phyloP scores from a whole-genome alignment of 2,888 invertebrate genomes.

The Drosophila antonietae region DNA sequence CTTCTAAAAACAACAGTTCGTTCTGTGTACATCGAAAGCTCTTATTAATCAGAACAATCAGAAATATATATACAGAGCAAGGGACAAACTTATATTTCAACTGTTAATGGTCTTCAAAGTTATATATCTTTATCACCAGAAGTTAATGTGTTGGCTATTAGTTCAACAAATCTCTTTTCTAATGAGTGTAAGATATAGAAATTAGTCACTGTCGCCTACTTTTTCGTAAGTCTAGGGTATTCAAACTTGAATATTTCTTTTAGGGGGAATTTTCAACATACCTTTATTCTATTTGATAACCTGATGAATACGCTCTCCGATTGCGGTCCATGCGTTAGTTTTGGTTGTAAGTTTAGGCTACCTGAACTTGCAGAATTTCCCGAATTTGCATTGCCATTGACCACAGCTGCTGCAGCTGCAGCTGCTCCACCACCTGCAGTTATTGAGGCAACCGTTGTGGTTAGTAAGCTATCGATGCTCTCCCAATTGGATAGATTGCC shows the following conservation, averaged over 20 bases:
- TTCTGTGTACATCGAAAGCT: too few species aligned
- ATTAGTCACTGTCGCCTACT: too few species aligned
- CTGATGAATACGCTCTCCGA: conserved; percentile 98
- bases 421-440: conserved; percentile 59
- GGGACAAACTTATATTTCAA: too few species aligned
- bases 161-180: too few species aligned
- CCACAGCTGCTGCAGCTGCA: conserved; percentile 64
- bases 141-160: too few species aligned
- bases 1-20: too few species aligned
- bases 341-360: conserved; percentile 73
- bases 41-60: too few species aligned
- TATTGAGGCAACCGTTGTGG: conserved; percentile 72
- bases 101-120: too few species aligned
- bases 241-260: not conserved
- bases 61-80: too few species aligned
- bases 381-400: conserved; percentile 61
- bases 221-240: too few species aligned
- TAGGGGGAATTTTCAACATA: conserved; percentile 80
- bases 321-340: conserved; percentile 85
- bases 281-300: conserved; percentile 97
- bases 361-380: conserved; percentile 22
- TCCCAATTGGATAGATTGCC: conserved; percentile 77
- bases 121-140: too few species aligned
- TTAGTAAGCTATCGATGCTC: conserved; percentile 80
- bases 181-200: too few species aligned